Conservation (phyloP, 2,113 vertebrate species). For the Rhinolophus ferrumequinum region DNA sequence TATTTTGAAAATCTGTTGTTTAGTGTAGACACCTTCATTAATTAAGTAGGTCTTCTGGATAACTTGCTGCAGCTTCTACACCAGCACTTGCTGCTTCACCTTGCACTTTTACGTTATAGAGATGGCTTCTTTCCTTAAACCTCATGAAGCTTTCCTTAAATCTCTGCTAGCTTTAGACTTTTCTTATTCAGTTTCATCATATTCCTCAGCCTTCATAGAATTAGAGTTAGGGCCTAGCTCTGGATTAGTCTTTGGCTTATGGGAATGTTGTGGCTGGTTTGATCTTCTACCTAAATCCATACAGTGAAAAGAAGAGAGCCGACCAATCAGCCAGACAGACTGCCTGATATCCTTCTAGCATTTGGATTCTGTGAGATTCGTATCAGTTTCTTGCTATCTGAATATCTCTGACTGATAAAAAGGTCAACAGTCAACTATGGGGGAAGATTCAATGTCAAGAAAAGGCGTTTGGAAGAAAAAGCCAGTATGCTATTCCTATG, state of each 20-base stretch:
- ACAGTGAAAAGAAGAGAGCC: background rate
- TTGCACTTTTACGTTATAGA: background rate
- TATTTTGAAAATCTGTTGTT: background rate
- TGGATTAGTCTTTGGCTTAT: background rate
- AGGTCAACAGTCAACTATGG: background rate
- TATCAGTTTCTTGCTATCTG: background rate
- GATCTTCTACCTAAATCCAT: background rate
- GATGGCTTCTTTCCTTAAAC: background rate
- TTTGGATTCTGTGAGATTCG: background rate
- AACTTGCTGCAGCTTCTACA: background rate
- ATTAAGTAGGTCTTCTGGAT: background rate
- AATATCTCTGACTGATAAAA: background rate
- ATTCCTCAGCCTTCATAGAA: background rate
- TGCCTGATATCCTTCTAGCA: background rate
- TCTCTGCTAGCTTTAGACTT: background rate
- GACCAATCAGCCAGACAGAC: background rate
- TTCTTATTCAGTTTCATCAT: background rate
- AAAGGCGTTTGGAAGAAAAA: background rate
- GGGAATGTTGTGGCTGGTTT: background rate
- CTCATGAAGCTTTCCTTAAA: background rate
- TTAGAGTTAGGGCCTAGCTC: background rate
- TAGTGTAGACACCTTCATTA: background rate
- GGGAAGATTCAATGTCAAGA: background rate
- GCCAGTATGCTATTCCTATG: too few relatives aligned
- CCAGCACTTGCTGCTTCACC: background rate